Base-by-base conservation (phyloP, 92 coral and sea anemone species). In the Epizoanthus illoricatus region DNA sequence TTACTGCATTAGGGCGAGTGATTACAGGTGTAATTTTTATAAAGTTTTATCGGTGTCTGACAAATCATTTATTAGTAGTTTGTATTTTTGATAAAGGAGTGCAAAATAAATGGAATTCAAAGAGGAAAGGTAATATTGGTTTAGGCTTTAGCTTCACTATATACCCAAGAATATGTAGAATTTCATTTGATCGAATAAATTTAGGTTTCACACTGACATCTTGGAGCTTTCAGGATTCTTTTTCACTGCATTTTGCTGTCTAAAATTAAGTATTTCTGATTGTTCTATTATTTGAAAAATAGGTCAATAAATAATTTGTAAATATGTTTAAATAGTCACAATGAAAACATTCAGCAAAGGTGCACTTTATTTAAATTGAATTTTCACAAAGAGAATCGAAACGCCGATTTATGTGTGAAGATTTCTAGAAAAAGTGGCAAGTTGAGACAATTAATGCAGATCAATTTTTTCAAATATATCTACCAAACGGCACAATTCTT, bases 241-340 rank as follows among this genome's bases (percentile, higher is more conserved):
- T 36, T 75, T 58, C 21, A 8, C 20, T 23, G 59, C 20, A n/a
- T 45, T 41, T 45, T 64, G 56, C 56, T 9, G 81, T 78, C 64
- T 55, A n/a, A 24, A 68, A 68, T 68, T 68, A 43, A 68, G 39
- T 68, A 68, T 33, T 43, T 36, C 7, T 9, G n/a, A 39, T 39
- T 33, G n/a, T 68, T 33, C 72, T 68, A 33, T 39, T 68, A 43
- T 43, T 39, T 39, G 21, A 36, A 43, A 78, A 43, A 20, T 68
- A 59, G 40, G 55, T 45, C 63, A 75, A 75, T 75, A 63, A 63
- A 78, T 63, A 70, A 78, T 5, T 19, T 39, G 58, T 78, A 78
- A 78, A 62, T 61, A 66, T 76, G 47, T 76, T 47, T 76, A 9
- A 76, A 65, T 78, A 78, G 60, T 43, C 58, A 15, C 70, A 71